Conservation (phyloP, 2,113 vertebrate genomes). For the Illadopsis cleaveri region DNA sequence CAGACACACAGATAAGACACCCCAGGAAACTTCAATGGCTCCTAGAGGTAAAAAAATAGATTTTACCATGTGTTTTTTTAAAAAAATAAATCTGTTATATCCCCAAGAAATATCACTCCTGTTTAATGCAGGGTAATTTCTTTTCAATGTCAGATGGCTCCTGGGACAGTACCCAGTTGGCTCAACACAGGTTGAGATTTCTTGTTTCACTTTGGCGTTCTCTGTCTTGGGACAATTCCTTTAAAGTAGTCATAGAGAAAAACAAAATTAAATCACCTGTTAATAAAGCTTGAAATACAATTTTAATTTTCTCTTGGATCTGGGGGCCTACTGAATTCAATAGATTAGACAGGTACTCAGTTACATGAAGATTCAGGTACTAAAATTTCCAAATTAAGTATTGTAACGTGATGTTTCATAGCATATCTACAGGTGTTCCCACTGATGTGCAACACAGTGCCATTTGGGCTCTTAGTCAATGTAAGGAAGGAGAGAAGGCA, state of each 20-base stretch:
- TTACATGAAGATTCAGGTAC: background rate
- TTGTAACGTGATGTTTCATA: background rate
- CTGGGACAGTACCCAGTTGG: background rate
- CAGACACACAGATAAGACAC: background rate
- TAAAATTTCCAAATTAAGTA: background rate
- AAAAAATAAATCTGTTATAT: background rate
- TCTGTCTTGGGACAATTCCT: background rate
- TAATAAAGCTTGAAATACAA: background rate
- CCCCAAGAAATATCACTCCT: background rate
- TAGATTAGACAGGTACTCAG: background rate
- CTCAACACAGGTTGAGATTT: background rate
- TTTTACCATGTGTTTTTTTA: background rate
- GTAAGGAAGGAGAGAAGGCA: background rate
- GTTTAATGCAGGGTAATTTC: background rate
- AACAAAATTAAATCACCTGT: conserved; percentile 2
- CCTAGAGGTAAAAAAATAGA: background rate
- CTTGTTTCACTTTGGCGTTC: background rate
- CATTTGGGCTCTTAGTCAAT: background rate
- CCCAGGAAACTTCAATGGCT: background rate
- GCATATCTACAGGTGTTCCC: background rate
- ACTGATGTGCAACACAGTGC: background rate
- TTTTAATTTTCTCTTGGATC: background rate
- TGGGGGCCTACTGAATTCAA: background rate
- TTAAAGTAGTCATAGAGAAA: background rate
- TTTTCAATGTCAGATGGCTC: background rate